Base-by-base conservation (phyloP, 2,113 vertebrate species). In the Burhinus oedicnemus region DNA sequence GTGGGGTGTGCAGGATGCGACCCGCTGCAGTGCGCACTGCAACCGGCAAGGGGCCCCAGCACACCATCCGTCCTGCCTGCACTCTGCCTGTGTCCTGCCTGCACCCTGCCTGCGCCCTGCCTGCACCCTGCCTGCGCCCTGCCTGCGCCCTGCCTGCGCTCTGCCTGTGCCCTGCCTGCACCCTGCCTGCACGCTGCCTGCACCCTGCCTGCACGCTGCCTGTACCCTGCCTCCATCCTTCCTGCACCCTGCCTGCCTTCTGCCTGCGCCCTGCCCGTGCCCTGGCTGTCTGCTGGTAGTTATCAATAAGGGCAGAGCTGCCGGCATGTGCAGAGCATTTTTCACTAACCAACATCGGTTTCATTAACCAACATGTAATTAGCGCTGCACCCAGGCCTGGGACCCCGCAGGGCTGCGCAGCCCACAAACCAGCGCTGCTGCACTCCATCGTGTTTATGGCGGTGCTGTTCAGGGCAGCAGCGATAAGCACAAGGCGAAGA, bases 381-480 rank as follows among this genome's bases (percentile, higher is more conserved):
- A 36, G 69, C 6, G 1, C 78, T 5, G 60, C 0, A 2, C 64
- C 2, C 12, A 1, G 44, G 22, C 62, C 51, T 1, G 44, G 77
- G 90, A 30, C 68, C 32, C 77, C 25, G 18, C 19, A 29, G 44
- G 51, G 44, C 47, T 38, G 52, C 23, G 60, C 86, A 80, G 60
- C 62, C 47, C 27, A 8, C 23, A 23, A 54, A 38, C 64, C 65
- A 57, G 77, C 29, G 23, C 44, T 26, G 76, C 60, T 36, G 44
- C 9, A 6, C 42, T 52, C 66, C n/a, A 2, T 7, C 13, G 5
- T 4, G 16, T 44, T 65, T 12, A 10, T 19, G 4, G 20, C 30
- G 13, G 18, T 7, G 44, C 57, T 36, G 74, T 21, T 29, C 49
- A 5, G 15, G 62, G 30, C 66, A 14, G 44, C 54, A 12, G 61